Evolutionary conservation across 2,888 invertebrate species (phyloP).

Genomic region (Synergus itoensis): DNA sequence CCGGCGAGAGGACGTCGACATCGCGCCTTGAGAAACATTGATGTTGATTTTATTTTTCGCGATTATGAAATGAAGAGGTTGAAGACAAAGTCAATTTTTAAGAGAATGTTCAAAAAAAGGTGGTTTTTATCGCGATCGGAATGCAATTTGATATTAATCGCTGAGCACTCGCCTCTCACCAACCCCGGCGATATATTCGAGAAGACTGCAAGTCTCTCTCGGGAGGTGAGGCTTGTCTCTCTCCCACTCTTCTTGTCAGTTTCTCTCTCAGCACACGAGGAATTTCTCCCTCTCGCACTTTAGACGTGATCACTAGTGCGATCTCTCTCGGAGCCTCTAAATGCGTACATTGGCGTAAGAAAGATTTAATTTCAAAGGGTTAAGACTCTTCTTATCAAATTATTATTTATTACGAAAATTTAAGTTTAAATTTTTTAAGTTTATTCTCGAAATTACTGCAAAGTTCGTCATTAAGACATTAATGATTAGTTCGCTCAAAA

Average conservation of each 20-base stretch:
- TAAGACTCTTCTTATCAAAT: neutral
- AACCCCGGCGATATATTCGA: constrained; percentile 66
- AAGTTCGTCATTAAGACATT: too few species aligned
- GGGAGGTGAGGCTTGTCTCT: constrained; percentile 54
- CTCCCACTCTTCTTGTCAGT: constrained; percentile 51
- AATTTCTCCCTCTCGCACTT: constrained; percentile 24
- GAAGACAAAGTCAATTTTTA: neutral
- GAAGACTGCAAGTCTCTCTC: constrained; percentile 66
- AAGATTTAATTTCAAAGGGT: constrained; percentile 14
- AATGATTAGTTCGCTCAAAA: too few species aligned
- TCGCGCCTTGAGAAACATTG: constrained; percentile 3
- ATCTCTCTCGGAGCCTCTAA: constrained; percentile 30
- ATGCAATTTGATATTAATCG: constrained; percentile 63
- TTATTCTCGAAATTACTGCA: too few species aligned
- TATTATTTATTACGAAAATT: neutral
- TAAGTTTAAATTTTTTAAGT: neutral
- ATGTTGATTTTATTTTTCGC: neutral
- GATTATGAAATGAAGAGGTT: neutral
- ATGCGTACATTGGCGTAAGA: constrained; percentile 28
- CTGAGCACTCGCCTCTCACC: constrained; percentile 57
- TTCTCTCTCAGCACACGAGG: constrained; percentile 46
- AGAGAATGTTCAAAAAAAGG: neutral
- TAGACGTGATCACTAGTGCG: neutral
- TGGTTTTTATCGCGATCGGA: constrained; percentile 49
- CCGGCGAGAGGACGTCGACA: constrained; percentile 23